Conservation (phyloP, 2,113 vertebrate genomes). For the Seriola rivoliana region DNA sequence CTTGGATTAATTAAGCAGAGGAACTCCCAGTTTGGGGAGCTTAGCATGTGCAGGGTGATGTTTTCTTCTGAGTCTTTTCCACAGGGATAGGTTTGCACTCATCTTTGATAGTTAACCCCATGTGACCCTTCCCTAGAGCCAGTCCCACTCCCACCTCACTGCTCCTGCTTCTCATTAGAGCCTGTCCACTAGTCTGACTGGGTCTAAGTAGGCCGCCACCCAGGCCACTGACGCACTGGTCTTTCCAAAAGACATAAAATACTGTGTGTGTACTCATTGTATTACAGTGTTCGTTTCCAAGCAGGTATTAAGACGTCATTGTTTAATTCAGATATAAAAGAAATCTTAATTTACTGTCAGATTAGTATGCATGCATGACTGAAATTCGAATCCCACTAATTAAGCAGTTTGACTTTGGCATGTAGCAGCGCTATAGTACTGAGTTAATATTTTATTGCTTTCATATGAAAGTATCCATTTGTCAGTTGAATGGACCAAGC, state of each 20-base stretch:
- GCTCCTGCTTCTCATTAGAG: conserved; percentile 87
- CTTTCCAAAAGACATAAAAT: conserved; percentile 25
- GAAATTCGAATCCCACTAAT: conserved; percentile 18
- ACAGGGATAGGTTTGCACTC: conserved; percentile 88
- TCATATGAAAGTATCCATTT: conserved; percentile 2
- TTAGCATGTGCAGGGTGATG: conserved; percentile 82
- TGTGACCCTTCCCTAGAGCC: conserved; percentile 80
- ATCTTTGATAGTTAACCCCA: conserved; percentile 88
- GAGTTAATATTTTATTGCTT: conserved; percentile 13
- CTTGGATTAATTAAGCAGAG: conserved; percentile 86
- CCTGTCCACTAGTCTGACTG: conserved; percentile 70
- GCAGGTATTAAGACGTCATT: conserved; percentile 11
- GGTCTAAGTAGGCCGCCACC: conserved; percentile 62
- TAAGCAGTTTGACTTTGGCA: conserved; percentile 35
- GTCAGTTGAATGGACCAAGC: background rate
- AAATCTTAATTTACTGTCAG: conserved; percentile 18
- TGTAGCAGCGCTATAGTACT: background rate
- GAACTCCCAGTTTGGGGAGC: conserved; percentile 84
- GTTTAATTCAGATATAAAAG: conserved; percentile 7
- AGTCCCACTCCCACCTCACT: conserved; percentile 77
- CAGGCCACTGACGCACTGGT: conserved; percentile 52
- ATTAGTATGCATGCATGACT: conserved; percentile 13
- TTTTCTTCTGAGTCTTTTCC: conserved; percentile 84
- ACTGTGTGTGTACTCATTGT: background rate
- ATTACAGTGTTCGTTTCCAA: conserved; percentile 15